phyloP scores from a whole-genome alignment of 1,140 invertebrate species.

The Drosophila tropicalis region DNA sequence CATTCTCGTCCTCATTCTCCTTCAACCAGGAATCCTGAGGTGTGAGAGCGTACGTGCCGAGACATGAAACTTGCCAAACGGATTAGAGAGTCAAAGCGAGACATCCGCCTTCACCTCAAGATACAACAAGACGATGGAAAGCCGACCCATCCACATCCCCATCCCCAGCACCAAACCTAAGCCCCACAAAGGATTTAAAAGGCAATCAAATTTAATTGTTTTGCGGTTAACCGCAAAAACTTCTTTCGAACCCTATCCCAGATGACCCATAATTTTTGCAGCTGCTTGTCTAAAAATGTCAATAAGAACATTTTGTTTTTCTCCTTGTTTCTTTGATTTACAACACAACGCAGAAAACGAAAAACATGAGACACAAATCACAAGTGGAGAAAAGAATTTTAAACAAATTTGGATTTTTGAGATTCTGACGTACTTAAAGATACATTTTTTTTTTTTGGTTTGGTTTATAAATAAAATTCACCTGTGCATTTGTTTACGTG shows the following conservation, averaged over 20 bases:
- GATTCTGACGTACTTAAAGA: conserved; percentile 35
- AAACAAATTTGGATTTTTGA: background rate
- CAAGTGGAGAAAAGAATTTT: conserved; percentile 2
- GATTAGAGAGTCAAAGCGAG: conserved; percentile 58
- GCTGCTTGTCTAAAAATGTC: conserved; percentile 14
- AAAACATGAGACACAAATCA: background rate
- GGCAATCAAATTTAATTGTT: conserved; percentile 81
- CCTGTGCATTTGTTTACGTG: conserved; percentile 74
- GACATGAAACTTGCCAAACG: conserved; percentile 65
- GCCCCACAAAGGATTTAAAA: conserved; percentile 68
- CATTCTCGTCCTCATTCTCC: background rate
- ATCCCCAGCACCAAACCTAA: background rate
- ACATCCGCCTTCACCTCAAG: conserved; percentile 27
- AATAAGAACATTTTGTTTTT: conserved; percentile 3
- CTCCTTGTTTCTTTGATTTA: background rate
- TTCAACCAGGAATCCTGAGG: conserved; percentile 16
- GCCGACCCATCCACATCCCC: background rate
- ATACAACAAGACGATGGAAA: no score
- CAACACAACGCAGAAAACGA: background rate
- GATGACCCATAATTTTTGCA: conserved; percentile 11
- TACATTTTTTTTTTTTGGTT: background rate
- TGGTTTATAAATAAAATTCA: conserved; percentile 62
- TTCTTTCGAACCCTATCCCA: conserved; percentile 14
- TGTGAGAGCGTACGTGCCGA: conserved; percentile 65
- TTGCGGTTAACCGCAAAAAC: conserved; percentile 63